Evolutionary conservation across 2,888 invertebrate species (phyloP), one percentile per base, ranked within the genome.

Genomic region (Galeruca laticollis): DNA sequence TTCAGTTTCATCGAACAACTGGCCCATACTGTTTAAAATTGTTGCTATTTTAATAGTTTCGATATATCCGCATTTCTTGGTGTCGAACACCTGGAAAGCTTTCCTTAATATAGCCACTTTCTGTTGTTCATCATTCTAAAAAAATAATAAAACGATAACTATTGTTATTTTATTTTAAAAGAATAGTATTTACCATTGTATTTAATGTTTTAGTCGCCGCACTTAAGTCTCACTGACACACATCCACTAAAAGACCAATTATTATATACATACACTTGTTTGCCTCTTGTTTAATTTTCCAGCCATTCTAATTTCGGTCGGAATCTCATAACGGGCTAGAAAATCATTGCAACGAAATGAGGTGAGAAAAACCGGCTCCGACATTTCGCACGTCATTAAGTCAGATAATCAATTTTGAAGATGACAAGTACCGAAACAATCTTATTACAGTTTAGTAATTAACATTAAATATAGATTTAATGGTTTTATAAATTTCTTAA

Each of bases 41-140:
- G 95, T 96, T 75, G 95, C 93, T 84, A 96, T 94, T 86, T 97
- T 96, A 63, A 93, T 87, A 40, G 95, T 95, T 78, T 97, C 96
- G 77, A 97, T 97, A 87, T 93, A 94, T 57, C 97, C 97, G 74
- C 92, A 91, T 87, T 96, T 97, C 79, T 93, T 93, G 76, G 95
- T 95, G 87, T 97, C 97, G 83, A 97, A 97, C 97, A 97, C 97
- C 87, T 96, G 95, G 89, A 97, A 97, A 80, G 96, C 96, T 86
- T 95, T 96, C 84, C 95, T 94, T 89, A 97, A 93, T 87, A 97
- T 95, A 88, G 92, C 93, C 89, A 92, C 90, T 86, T 93, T 94
- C 84, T 93, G 93, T 82, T 93, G 93, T 82, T 93, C 93, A 73
- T 84, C 83, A 62, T 71, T 68, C 68, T 68, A 52, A 9, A 40